These are phyloP conservation scores for Otolemur crassicaudatus DNA, from an alignment of 2,797 vertebrate genomes.

Conservation along the genomic window DNA sequence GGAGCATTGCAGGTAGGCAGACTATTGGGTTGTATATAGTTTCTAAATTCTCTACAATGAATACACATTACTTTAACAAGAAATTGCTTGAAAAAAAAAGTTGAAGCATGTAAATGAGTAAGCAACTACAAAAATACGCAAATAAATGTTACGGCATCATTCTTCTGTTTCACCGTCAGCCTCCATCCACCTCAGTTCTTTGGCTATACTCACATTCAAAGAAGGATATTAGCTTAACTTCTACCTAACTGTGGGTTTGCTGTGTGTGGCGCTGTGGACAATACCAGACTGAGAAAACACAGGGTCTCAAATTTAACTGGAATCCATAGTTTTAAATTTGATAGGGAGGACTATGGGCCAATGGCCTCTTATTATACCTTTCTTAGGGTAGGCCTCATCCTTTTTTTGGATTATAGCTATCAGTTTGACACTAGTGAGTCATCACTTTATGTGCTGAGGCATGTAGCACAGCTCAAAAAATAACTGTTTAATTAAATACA, in stretches of 20 bases:
- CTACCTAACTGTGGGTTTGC: not conserved
- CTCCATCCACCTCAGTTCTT: not conserved
- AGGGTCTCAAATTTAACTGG: not conserved
- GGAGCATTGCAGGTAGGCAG: not conserved
- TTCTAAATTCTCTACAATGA: conserved; percentile 9
- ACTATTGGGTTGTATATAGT: not conserved
- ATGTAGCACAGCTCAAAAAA: not conserved
- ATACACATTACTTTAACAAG: not conserved
- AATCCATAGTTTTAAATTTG: conserved; percentile 18
- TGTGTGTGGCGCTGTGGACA: not conserved
- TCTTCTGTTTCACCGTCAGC: not conserved
- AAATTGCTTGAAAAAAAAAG: not conserved
- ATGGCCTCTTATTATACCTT: not conserved
- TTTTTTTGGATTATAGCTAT: not conserved
- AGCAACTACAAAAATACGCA: not conserved
- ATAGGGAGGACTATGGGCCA: not conserved
- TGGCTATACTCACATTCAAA: not conserved
- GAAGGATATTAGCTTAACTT: not conserved
- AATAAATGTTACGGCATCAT: not conserved
- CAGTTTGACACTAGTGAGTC: not conserved
- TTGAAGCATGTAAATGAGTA: not conserved
- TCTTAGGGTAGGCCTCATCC: not conserved
- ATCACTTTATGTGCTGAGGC: not conserved
- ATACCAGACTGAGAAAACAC: not conserved
- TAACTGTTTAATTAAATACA: not conserved